Base-by-base conservation (phyloP, 2,888 invertebrate genomes). In the Empis livida region DNA sequence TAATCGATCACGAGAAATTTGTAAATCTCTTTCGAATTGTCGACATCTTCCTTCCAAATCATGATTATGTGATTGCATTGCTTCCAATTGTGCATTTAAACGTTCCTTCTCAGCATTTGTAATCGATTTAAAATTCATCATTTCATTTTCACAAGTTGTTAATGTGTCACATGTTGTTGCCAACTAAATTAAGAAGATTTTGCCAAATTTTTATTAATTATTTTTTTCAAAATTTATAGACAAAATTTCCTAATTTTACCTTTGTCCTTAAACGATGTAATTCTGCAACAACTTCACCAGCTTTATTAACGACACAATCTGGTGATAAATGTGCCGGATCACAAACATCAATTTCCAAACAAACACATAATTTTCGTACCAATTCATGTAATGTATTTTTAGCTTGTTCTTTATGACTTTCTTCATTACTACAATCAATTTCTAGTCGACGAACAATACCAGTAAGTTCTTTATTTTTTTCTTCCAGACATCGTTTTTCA, bases 221-320 rank as follows among this genome's bases (percentile, higher is more conserved):
- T 42, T 43, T 44, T 30, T 44, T 44, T 38, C 10, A 31, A 10
- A 27, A 44, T 39, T 31, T 31, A 16, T 11, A 31, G 16, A 31
- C 42, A 39, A 43, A 38, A 41, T 23, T 27, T 41, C 41, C 20
- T 41, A 41, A 41, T 41, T 41, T 41, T 48, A 64, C 56, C 64
- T 75, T 80, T 20, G 75, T 75, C 55, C 82, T 77, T 11, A 82
- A 67, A 47, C 82, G 73, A 15, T 78, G 76, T 43, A 78, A 73
- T 57, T 84, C 88, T 62, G 85, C 82, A 17, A 86, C 82, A 15
- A 87, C 70, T 65, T 88, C 87, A 9, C 84, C 77, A 8, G 84
- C 82, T 65, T 85, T 84, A 48, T 81, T 80, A n/a, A 86, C 74
- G 6, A 87, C 73, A 52, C 78, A 76, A 59, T 87, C 87, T 0